phyloP scores from a whole-genome alignment of 2,797 vertebrate species.

The Chelidonichthys spinosus region DNA sequence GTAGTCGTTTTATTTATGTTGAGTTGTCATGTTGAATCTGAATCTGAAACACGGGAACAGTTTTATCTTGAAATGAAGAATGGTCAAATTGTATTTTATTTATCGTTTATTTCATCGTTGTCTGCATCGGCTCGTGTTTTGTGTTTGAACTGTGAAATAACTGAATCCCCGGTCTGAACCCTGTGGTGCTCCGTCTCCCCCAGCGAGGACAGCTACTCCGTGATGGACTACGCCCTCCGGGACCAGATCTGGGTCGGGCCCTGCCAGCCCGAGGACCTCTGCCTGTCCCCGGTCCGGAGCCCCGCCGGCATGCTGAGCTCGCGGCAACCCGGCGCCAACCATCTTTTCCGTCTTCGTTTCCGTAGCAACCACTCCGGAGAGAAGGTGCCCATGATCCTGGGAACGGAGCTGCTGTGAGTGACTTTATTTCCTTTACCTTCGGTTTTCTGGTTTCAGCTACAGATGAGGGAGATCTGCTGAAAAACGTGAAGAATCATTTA shows the following conservation, averaged over 20 bases:
- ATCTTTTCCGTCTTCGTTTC: slow-evolving; percentile 89
- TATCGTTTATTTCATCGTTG: background rate
- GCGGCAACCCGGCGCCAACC: slow-evolving; percentile 80
- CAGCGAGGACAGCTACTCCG: slow-evolving; percentile 95
- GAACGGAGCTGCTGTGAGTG: slow-evolving; percentile 92
- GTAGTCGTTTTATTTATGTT: slow-evolving; percentile 14
- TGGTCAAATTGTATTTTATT: background rate
- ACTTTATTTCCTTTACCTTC: slow-evolving; percentile 17
- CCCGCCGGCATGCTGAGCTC: slow-evolving; percentile 86
- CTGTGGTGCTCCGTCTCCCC: background rate
- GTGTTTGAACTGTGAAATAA: too few species aligned
- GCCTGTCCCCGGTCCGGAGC: slow-evolving; percentile 85
- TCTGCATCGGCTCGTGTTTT: background rate
- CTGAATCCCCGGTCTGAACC: too few species aligned
- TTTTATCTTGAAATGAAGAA: background rate
- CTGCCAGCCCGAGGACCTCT: slow-evolving; percentile 85
- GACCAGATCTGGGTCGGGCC: slow-evolving; percentile 90
- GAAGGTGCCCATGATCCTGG: slow-evolving; percentile 90
- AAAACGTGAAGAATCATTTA: slow-evolving; percentile 20
- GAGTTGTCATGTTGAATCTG: too few species aligned
- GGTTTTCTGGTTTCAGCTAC: slow-evolving; percentile 12
- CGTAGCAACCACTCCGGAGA: slow-evolving; percentile 91
- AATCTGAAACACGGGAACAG: background rate
- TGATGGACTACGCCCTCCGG: slow-evolving; percentile 92
- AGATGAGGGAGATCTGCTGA: slow-evolving; percentile 5